Conservation (phyloP, 2,113 vertebrate genomes). For the Phalacrocorax pelagicus region DNA sequence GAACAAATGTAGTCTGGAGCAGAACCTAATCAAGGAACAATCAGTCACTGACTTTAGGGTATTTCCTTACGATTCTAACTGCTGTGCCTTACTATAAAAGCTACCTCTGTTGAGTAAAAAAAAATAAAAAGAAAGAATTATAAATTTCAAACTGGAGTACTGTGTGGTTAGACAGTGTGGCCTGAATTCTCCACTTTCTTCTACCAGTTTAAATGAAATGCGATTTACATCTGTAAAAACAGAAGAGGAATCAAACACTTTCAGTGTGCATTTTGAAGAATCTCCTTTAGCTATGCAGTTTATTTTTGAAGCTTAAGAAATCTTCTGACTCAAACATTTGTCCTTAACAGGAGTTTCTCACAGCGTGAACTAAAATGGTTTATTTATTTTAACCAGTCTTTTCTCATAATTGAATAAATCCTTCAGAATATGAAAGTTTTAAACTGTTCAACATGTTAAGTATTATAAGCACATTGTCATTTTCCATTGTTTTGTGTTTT, state of each 20-base stretch:
- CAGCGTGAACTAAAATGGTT: background rate
- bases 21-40: background rate
- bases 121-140: background rate
- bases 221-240: slow-evolving; percentile 11
- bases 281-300: background rate
- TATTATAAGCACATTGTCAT: background rate
- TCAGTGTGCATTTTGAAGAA: background rate
- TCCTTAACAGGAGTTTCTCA: slow-evolving; percentile 55
- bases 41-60: background rate
- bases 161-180: background rate
- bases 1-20: background rate
- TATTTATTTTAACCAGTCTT: slow-evolving; percentile 24
- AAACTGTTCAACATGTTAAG: background rate
- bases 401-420: background rate
- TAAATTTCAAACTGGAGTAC: background rate
- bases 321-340: slow-evolving; percentile 38
- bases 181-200: background rate
- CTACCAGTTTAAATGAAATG: background rate
- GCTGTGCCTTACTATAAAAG: background rate
- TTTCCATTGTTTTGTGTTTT: slow-evolving; percentile 4
- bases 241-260: background rate
- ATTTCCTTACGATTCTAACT: background rate
- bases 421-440: slow-evolving; percentile 5
- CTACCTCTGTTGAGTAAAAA: background rate
- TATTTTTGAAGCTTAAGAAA: slow-evolving; percentile 57